These are phyloP conservation scores for Falco rusticolus DNA, from an alignment of 2,797 vertebrate species.

Conservation along the genomic window DNA sequence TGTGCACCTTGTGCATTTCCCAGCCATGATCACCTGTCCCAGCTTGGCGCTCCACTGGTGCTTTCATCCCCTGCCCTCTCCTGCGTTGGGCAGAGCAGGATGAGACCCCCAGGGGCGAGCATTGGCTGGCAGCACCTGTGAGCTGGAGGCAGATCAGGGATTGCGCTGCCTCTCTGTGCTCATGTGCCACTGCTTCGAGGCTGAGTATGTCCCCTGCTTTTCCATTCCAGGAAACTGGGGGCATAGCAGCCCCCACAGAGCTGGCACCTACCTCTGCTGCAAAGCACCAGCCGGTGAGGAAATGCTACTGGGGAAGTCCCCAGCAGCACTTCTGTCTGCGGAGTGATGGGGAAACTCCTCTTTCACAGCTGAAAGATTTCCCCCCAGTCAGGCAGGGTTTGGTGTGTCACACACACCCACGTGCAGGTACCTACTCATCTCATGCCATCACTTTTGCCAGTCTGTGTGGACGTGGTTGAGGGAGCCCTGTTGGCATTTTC, in stretches of 20 bases:
- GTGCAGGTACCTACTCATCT: background rate
- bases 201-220: background rate
- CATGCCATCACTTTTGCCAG: background rate
- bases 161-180: background rate
- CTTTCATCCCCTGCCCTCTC: background rate
- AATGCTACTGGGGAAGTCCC: slow-evolving; percentile 1
- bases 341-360: background rate
- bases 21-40: rapidly evolving
- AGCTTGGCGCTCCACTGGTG: background rate
- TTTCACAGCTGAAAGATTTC: background rate
- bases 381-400: background rate
- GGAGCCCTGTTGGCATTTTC: background rate
- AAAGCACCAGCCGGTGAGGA: background rate
- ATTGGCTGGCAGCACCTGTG: background rate
- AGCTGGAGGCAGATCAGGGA: background rate
- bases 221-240: background rate
- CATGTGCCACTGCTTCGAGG: rapidly evolving
- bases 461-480: background rate
- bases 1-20: rapidly evolving
- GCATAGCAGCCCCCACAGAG: rapidly evolving
- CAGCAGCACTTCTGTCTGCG: background rate
- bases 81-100: background rate
- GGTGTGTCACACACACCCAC: background rate
- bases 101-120: background rate
- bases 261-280: background rate